phyloP scores from a whole-genome alignment of 2,797 vertebrate genomes.

The Xenopus petersii region DNA sequence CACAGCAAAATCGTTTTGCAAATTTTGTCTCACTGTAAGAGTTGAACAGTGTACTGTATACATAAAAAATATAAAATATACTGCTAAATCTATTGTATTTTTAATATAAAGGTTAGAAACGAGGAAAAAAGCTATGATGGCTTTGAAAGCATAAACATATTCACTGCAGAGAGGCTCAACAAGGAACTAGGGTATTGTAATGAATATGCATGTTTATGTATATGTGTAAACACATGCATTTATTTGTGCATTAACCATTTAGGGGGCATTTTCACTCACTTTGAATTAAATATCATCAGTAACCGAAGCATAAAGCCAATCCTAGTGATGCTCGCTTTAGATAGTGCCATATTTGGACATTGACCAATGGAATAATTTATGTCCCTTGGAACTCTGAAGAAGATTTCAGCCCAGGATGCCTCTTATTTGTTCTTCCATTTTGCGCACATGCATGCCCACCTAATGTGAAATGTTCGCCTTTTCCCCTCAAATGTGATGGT shows the following conservation, averaged over 20 bases:
- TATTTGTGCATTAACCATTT: constrained; percentile 20
- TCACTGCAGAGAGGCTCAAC: constrained; percentile 35
- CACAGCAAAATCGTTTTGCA: too few relatives aligned
- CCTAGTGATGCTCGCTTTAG: constrained; percentile 51
- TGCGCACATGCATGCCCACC: constrained; percentile 68
- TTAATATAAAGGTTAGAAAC: too few relatives aligned
- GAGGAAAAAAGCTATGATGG: background rate
- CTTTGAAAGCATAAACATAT: background rate
- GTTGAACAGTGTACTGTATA: too few relatives aligned
- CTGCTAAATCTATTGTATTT: too few relatives aligned
- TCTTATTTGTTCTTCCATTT: constrained; percentile 66
- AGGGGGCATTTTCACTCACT: constrained; percentile 34
- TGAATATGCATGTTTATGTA: background rate
- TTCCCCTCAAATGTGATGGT: constrained; percentile 88
- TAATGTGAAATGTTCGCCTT: constrained; percentile 75
- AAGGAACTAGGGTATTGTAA: constrained; percentile 27
- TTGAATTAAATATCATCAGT: constrained; percentile 60
- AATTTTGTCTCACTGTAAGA: too few relatives aligned
- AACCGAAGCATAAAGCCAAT: constrained; percentile 47
- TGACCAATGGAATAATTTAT: constrained; percentile 68
- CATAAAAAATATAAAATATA: too few relatives aligned
- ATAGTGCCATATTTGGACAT: constrained; percentile 63
- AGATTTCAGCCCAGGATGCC: constrained; percentile 73
- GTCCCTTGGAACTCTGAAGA: constrained; percentile 65
- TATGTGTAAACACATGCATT: background rate